phyloP scores from a whole-genome alignment of 2,113 vertebrate species.

The Hippocampus barbouri region DNA sequence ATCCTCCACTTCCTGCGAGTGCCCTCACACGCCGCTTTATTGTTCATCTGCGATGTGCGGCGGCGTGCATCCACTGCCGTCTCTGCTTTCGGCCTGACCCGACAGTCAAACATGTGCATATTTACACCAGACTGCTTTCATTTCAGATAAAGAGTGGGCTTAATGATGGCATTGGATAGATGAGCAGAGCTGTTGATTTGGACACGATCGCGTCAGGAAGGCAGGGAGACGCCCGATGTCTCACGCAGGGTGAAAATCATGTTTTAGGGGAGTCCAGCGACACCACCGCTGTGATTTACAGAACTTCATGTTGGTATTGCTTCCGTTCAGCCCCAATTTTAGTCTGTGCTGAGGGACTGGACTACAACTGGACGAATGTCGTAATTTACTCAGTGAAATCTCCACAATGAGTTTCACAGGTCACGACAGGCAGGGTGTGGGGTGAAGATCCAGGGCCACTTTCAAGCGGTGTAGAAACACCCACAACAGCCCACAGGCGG shows the following conservation, averaged over 20 bases:
- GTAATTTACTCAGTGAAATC: too few relatives aligned
- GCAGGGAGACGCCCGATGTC: conserved; percentile 28
- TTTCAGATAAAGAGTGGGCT: conserved; percentile 55
- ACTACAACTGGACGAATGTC: not conserved
- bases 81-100: conserved; percentile 57
- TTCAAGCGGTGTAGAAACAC: not conserved
- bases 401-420: too few relatives aligned
- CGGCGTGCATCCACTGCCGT: conserved; percentile 48
- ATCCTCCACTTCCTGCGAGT: conserved; percentile 60
- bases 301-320: not conserved
- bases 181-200: conserved; percentile 60
- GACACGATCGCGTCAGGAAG: conserved; percentile 44
- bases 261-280: not conserved
- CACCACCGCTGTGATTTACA: not conserved
- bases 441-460: not conserved
- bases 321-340: not conserved
- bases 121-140: conserved; percentile 58
- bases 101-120: conserved; percentile 74
- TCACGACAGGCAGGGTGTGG: too few relatives aligned
- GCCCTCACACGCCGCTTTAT: conserved; percentile 54
- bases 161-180: conserved; percentile 70
- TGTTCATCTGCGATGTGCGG: conserved; percentile 66
- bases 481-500: not conserved
- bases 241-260: conserved; percentile 8
- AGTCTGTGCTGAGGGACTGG: not conserved